phyloP scores from a whole-genome alignment of 2,113 vertebrate genomes.

The Indri indri region DNA sequence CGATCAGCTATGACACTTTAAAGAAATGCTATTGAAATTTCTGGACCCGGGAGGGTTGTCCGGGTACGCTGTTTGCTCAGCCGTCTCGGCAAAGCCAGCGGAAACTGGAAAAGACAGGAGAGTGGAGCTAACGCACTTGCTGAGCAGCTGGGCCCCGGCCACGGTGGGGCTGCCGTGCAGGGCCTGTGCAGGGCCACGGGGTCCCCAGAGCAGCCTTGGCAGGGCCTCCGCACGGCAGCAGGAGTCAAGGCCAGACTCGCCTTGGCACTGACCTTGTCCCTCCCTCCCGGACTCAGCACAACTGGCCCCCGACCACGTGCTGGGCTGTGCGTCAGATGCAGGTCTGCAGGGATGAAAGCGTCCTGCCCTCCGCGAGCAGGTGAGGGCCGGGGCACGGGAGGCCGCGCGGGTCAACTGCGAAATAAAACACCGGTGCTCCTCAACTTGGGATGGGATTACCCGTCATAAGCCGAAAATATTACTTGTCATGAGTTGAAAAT shows the following conservation, averaged over 20 bases:
- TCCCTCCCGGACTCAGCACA: neutral
- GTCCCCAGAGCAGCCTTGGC: neutral
- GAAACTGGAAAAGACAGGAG: neutral
- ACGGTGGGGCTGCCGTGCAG: fast-evolving
- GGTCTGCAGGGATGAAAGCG: fast-evolving
- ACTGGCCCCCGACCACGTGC: fast-evolving
- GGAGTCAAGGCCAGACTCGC: too few relatives aligned
- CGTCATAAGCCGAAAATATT: neutral
- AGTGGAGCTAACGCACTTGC: fast-evolving
- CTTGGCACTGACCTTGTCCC: neutral
- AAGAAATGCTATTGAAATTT: neutral
- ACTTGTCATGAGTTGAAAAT: neutral
- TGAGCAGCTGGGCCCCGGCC: neutral
- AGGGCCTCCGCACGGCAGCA: fast-evolving
- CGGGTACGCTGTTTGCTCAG: fast-evolving
- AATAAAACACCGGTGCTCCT: neutral
- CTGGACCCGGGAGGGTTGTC: fast-evolving
- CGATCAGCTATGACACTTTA: neutral
- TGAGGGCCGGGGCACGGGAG: neutral
- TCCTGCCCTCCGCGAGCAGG: neutral
- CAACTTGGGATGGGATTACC: fast-evolving
- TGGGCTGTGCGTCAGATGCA: fast-evolving
- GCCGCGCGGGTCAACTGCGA: neutral
- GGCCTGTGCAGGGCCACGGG: fast-evolving
- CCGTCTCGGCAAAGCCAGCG: fast-evolving